Evolutionary conservation across 1,140 invertebrate species (phyloP).

Genomic region (Matsumurasca onukii): DNA sequence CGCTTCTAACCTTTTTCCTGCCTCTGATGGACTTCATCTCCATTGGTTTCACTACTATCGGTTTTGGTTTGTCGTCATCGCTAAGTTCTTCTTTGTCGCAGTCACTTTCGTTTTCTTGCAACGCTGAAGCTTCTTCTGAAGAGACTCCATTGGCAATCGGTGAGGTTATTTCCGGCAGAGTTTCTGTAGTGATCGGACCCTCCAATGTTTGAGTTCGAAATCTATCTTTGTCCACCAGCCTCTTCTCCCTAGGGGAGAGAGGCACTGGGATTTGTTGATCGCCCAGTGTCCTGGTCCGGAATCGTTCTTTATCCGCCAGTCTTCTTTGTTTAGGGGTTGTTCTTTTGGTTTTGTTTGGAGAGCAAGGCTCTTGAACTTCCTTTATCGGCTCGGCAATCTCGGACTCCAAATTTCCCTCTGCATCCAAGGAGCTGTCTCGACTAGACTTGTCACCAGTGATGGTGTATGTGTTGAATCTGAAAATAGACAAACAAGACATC

Average conservation of each 20-base stretch:
- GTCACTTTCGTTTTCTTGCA: neutral
- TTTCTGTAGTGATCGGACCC: conserved; percentile 22
- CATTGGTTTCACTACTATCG: conserved; percentile 60
- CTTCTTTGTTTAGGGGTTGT: conserved; percentile 67
- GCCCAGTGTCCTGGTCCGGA: conserved; percentile 57
- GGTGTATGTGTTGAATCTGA: conserved; percentile 44
- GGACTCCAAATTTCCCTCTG: conserved; percentile 33
- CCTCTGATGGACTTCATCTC: conserved; percentile 71
- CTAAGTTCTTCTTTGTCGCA: conserved; percentile 36
- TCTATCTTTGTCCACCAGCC: conserved; percentile 54
- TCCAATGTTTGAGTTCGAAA: conserved; percentile 60
- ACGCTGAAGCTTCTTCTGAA: neutral
- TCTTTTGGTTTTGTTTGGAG: conserved; percentile 38
- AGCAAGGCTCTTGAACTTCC: conserved; percentile 8
- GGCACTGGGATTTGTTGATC: conserved; percentile 15
- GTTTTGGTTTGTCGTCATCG: conserved; percentile 51
- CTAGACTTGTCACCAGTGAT: conserved; percentile 33
- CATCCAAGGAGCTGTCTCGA: conserved; percentile 32
- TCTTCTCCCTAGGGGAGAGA: conserved; percentile 23
- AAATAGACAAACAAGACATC: conserved; percentile 23
- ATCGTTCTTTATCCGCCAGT: conserved; percentile 59
- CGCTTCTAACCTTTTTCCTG: conserved; percentile 57
- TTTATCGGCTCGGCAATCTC: conserved; percentile 29
- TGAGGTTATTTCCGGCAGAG: neutral
- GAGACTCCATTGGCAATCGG: neutral